phyloP scores from a whole-genome alignment of 2,888 invertebrate genomes.

The Ectropis crepuscularia region DNA sequence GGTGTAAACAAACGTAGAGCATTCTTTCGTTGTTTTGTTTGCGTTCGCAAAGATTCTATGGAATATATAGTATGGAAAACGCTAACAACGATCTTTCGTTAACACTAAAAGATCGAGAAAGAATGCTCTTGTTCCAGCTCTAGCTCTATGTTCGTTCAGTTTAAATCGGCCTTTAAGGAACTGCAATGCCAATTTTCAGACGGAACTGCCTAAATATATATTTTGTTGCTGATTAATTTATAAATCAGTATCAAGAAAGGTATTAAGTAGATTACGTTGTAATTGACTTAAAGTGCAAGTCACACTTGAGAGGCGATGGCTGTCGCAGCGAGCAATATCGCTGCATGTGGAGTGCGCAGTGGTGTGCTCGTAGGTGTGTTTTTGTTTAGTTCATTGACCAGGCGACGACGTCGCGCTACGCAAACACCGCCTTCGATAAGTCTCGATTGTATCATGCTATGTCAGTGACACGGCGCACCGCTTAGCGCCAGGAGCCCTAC shows the following conservation, averaged over 20 bases:
- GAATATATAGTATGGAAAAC: too few relatives aligned
- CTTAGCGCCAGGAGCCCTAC: conserved; percentile 40
- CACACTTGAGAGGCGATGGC: conserved; percentile 22
- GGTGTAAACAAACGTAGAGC: too few relatives aligned
- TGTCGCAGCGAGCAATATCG: conserved; percentile 39
- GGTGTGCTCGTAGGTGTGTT: conserved; percentile 74
- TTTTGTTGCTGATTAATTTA: too few relatives aligned
- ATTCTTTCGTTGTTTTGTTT: too few relatives aligned
- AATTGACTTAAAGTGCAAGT: conserved; percentile 13
- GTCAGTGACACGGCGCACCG: conserved; percentile 63
- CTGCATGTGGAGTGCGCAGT: conserved; percentile 43
- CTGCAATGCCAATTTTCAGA: too few relatives aligned
- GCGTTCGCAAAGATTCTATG: too few relatives aligned
- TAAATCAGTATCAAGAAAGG: too few relatives aligned
- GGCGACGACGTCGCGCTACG: conserved; percentile 69
- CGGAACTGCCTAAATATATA: neutral
- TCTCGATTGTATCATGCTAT: conserved; percentile 76
- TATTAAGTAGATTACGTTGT: neutral
- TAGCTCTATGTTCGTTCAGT: too few relatives aligned
- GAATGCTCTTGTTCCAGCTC: too few relatives aligned
- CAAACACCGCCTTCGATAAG: conserved; percentile 82
- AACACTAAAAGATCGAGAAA: too few relatives aligned
- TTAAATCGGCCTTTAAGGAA: too few relatives aligned
- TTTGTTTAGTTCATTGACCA: conserved; percentile 84
- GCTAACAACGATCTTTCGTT: too few relatives aligned